Conservation (phyloP, 2,113 vertebrate genomes). For the Sorex araneus region DNA sequence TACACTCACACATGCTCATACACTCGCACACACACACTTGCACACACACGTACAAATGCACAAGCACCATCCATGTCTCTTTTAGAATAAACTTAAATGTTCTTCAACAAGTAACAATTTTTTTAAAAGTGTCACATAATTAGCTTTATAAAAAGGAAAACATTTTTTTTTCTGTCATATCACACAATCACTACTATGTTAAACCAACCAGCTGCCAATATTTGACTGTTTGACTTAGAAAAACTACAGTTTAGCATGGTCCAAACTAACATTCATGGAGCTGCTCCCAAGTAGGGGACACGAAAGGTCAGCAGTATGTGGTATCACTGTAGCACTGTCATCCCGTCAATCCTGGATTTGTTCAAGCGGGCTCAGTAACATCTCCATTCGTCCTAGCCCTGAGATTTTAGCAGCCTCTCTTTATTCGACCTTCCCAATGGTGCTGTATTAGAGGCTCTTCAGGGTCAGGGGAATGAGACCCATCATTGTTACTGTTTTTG, state of each 20-base stretch:
- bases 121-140: neutral
- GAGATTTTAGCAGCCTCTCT: too few relatives aligned
- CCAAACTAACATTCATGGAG: conserved; percentile 4
- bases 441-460: too few relatives aligned
- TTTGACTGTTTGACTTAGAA: conserved; percentile 35
- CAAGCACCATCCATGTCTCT: neutral
- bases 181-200: neutral
- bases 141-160: neutral
- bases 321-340: too few relatives aligned
- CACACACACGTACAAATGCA: neutral
- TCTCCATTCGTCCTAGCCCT: too few relatives aligned
- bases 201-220: conserved; percentile 1
- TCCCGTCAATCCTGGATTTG: too few relatives aligned
- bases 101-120: neutral
- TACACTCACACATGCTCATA: too few relatives aligned
- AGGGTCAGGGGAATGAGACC: too few relatives aligned
- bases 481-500: too few relatives aligned
- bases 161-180: conserved; percentile 2
- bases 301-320: neutral
- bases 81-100: conserved; percentile 54
- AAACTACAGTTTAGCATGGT: neutral
- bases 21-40: neutral
- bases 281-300: neutral
- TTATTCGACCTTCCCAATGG: too few relatives aligned
- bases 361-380: too few relatives aligned